Base-by-base conservation (phyloP, 2,797 vertebrate genomes). In the Tauraco hartlaubi region DNA sequence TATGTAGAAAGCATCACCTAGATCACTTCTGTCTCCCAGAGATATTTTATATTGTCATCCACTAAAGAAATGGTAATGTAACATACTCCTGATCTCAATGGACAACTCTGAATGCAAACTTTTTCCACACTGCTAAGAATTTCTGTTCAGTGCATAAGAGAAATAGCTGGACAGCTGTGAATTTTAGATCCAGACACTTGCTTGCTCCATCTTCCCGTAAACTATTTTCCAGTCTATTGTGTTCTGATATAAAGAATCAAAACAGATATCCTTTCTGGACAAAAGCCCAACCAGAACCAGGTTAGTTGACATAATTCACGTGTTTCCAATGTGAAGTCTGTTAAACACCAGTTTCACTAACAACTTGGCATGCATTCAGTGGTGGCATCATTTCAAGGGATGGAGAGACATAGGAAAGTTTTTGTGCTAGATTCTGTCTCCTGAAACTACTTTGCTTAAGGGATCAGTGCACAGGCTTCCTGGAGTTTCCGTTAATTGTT, bases 401-500 rank as follows among this genome's bases (percentile, higher is more conserved):
- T 59, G 91, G 73, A 95, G 91, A 95, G 72, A 97, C 92, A 95
- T 28, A 77, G 94, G 96, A 96, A 97, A 93, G 35, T 69, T 91
- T 72, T 66, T 94, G 51, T 95, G 63, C 5, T 67, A 49, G 29
- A 69, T 90, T 91, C 71, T 97, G 85, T 49, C 93, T 94, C 58
- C 74, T 90, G 82, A 82, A 91, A 77, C 41, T 29, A 13, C 43
- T 87, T 81, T 41, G 31, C 87, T 87, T 43, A 35, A 88, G 75
- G 85, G 96, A 97, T 97, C 72, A 96, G n/a, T 49, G 75, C 43
- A 83, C 97, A 97, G 96, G 64, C 90, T 95, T 98, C 96, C 97
- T 83, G 76, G 85, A 88, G 90, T 95, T 98, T 98, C 98, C 98
- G 98, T 94, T 96, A 95, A 98, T 98, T 98, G 98, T 98, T 86